A percentile compares a stretch with the other conserved stretches of the same genome.
These are phyloP conservation scores for Cryptomyrus ogoouensis DNA, from an alignment of 2,113 vertebrate genomes.

Conservation along the genomic window DNA sequence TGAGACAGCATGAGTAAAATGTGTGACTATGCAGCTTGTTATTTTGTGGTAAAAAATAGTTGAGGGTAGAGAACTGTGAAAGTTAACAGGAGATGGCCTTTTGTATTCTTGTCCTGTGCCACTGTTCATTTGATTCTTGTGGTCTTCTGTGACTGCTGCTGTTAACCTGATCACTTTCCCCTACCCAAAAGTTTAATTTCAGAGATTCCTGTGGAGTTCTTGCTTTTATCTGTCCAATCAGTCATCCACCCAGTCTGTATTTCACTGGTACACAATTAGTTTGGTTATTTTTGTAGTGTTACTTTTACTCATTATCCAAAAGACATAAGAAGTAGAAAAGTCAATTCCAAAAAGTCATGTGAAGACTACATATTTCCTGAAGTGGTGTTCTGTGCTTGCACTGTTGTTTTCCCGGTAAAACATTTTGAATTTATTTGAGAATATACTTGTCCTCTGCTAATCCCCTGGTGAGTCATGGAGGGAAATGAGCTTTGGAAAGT, in stretches of 20 bases:
- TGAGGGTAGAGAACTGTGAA: not conserved
- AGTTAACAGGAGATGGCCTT: not conserved
- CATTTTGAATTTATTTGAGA: not conserved
- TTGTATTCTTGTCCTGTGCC: not conserved
- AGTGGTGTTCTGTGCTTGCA: not conserved
- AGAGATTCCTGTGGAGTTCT: not conserved
- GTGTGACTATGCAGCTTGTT: not conserved
- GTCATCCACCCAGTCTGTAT: not conserved
- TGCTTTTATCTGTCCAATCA: not conserved
- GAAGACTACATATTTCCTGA: not conserved
- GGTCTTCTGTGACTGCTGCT: not conserved
- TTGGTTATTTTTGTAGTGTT: not conserved
- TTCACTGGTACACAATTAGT: not conserved
- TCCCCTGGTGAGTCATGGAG: constrained; percentile 8
- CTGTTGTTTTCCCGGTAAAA: not conserved
- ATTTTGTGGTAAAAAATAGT: not conserved
- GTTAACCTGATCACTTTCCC: not conserved
- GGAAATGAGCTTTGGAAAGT: not conserved
- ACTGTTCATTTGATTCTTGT: not conserved
- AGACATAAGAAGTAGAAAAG: not conserved
- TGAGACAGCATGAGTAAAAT: not conserved
- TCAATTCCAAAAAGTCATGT: not conserved
- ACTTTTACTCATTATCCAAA: not conserved
- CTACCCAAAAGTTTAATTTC: not conserved
- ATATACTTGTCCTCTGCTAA: not conserved